Percentiles rank a stretch among this genome's conserved stretches.
Conservation (phyloP, 2,888 invertebrate species). For the Teinopalpus imperialis region DNA sequence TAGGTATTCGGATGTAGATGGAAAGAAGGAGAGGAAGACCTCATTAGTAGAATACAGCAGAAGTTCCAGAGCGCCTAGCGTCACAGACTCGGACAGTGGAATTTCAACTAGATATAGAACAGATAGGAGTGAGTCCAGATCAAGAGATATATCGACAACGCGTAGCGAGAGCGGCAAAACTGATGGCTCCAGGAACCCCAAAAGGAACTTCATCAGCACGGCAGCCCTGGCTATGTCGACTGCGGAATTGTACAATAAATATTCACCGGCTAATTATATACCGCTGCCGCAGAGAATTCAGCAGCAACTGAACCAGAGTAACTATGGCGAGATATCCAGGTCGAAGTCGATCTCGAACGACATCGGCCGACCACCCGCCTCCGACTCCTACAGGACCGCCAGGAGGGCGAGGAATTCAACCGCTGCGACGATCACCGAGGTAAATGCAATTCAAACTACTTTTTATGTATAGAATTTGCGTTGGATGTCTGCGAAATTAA, state of each 20-base stretch:
- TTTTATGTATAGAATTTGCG: conserved; percentile 30
- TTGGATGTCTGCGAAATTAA: conserved; percentile 53
- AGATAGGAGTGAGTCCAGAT: conserved; percentile 78
- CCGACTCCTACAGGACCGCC: conserved; percentile 54
- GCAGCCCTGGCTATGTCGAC: conserved; percentile 81
- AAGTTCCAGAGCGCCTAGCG: conserved; percentile 65
- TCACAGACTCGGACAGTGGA: conserved; percentile 73
- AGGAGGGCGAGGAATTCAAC: conserved; percentile 62
- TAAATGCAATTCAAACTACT: conserved; percentile 34
- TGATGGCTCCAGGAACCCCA: conserved; percentile 57
- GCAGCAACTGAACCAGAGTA: conserved; percentile 52
- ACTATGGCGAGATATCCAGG: conserved; percentile 63
- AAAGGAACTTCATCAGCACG: conserved; percentile 73
- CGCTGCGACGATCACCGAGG: conserved; percentile 65
- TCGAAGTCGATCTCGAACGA: conserved; percentile 83
- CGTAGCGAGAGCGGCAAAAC: conserved; percentile 79
- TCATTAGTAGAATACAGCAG: conserved; percentile 64
- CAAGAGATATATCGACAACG: conserved; percentile 76
- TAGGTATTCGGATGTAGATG: conserved; percentile 64
- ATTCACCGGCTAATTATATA: conserved; percentile 88
- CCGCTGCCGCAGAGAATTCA: conserved; percentile 78
- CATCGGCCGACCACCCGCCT: conserved; percentile 74
- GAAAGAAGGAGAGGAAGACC: conserved; percentile 65
- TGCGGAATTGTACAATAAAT: conserved; percentile 87
- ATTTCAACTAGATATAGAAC: conserved; percentile 60